These are phyloP conservation scores for Petrosia ficiformis DNA, from an alignment of 37 sponge, comb jelly and placozoan genomes.

Conservation along the genomic window DNA sequence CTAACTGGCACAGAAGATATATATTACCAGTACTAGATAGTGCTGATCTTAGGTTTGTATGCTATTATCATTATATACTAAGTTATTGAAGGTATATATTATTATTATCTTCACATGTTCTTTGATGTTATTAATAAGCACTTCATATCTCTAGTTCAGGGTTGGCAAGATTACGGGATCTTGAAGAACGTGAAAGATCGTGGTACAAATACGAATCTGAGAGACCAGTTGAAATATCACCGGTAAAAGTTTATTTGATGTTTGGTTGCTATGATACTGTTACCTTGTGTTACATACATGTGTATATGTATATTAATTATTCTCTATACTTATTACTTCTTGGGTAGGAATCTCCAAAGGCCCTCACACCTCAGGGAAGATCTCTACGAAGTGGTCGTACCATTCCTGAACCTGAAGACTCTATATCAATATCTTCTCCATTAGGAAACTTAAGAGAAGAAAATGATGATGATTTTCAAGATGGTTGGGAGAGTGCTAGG, in stretches of 20 bases:
- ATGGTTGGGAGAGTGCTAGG: too few species aligned
- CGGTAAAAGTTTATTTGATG: too few species aligned
- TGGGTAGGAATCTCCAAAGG: neutral
- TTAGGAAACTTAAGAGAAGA: too few species aligned
- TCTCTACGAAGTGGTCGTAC: constrained; percentile 47
- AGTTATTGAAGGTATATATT: neutral
- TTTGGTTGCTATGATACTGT: too few species aligned
- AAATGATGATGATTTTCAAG: too few species aligned
- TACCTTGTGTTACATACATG: too few species aligned
- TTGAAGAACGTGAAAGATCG: constrained; percentile 23
- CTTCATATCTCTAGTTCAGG: constrained; percentile 8
- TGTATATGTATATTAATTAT: too few species aligned
- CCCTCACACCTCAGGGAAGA: neutral
- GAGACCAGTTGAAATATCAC: too few species aligned
- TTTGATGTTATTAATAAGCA: neutral
- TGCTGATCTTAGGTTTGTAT: constrained; percentile 9
- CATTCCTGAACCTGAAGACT: constrained; percentile 2
- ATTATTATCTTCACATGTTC: neutral
- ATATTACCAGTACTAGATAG: constrained; percentile 50
- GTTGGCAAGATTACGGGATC: constrained; percentile 22
- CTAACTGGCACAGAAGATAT: constrained; percentile 53
- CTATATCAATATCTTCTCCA: neutral
- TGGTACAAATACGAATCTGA: too few species aligned
- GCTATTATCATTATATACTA: neutral
- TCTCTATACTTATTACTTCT: neutral